Evolutionary conservation across 2,888 invertebrate genomes (phyloP).

Genomic region (Apotomis turbidana): DNA sequence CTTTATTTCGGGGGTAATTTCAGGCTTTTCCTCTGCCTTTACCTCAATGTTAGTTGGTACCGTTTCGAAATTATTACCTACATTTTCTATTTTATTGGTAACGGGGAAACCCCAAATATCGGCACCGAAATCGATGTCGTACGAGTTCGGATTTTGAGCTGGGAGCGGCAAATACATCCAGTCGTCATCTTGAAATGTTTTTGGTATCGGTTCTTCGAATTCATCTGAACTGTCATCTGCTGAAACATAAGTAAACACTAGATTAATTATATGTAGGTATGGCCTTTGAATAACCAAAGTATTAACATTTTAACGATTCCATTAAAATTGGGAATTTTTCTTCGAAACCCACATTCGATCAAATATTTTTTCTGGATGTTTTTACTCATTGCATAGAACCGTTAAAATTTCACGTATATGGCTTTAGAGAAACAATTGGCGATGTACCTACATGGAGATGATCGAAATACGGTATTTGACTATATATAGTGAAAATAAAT

Average conservation of each 20-base stretch:
- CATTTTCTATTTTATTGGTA: slow-evolving; percentile 39
- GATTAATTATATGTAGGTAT: too few species aligned
- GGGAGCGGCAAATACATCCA: slow-evolving; percentile 76
- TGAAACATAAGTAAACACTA: slow-evolving; percentile 74
- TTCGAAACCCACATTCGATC: too few species aligned
- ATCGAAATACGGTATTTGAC: too few species aligned
- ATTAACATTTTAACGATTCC: too few species aligned
- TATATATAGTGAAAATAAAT: too few species aligned
- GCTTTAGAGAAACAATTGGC: too few species aligned
- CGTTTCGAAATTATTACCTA: slow-evolving; percentile 6
- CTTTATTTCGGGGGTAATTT: not conserved
- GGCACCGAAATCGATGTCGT: slow-evolving; percentile 35
- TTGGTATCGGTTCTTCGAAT: slow-evolving; percentile 66
- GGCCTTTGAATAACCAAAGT: too few species aligned
- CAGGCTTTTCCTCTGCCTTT: slow-evolving; percentile 2
- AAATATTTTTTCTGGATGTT: too few species aligned
- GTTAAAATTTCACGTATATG: too few species aligned
- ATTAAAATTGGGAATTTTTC: too few species aligned
- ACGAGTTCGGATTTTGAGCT: slow-evolving; percentile 36
- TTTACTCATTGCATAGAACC: too few species aligned
- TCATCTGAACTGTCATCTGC: slow-evolving; percentile 82
- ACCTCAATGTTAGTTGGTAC: not conserved
- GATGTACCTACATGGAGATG: too few species aligned
- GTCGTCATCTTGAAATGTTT: slow-evolving; percentile 70
- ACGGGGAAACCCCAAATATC: slow-evolving; percentile 34